phyloP scores from a whole-genome alignment of 2,113 vertebrate genomes.

The Siniperca chuatsi region DNA sequence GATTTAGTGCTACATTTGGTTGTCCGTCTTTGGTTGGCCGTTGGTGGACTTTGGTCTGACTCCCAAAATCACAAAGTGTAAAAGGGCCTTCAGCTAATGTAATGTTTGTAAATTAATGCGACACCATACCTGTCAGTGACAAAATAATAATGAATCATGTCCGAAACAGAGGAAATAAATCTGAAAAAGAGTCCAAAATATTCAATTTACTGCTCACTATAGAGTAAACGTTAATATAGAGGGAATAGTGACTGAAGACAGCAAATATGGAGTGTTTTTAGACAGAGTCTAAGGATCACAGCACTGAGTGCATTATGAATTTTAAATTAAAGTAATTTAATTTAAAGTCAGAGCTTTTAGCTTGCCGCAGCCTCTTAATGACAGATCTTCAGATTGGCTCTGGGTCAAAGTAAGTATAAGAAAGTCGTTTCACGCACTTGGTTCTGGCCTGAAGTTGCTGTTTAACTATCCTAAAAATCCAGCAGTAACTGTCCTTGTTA shows the following conservation, averaged over 20 bases:
- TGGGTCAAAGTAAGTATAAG: not conserved
- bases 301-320: slow-evolving; percentile 12
- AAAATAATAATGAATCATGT: not conserved
- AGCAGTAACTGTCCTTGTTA: not conserved
- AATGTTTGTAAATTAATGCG: not conserved
- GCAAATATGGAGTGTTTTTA: not conserved
- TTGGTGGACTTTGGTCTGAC: not conserved
- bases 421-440: not conserved
- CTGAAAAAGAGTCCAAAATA: not conserved
- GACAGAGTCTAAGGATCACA: not conserved
- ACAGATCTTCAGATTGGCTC: slow-evolving; percentile 3
- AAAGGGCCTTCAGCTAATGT: not conserved
- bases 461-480: not conserved
- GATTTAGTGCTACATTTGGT: no score
- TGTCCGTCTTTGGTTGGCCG: not conserved
- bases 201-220: not conserved
- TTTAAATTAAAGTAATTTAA: not conserved
- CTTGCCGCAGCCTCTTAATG: slow-evolving; percentile 8
- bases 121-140: not conserved
- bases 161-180: not conserved
- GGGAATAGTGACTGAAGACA: not conserved
- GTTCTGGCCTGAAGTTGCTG: not conserved
- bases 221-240: not conserved
- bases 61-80: not conserved
- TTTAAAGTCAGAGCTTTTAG: slow-evolving; percentile 18